Evolutionary conservation across 2,888 invertebrate species (phyloP).

Genomic region (Agrilus cyanescens): DNA sequence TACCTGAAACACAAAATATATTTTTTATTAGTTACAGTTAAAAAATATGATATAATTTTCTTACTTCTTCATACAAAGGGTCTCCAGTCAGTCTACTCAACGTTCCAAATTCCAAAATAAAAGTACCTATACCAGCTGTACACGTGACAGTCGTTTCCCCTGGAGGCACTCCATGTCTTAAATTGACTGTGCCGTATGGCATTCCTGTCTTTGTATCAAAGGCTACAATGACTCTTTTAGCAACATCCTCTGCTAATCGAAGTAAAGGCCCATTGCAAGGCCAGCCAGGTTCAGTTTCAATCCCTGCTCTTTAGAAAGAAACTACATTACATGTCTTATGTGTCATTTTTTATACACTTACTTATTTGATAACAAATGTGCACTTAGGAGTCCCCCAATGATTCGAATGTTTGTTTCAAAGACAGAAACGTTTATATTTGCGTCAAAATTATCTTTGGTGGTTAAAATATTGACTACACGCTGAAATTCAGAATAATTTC

Average conservation of each 20-base stretch:
- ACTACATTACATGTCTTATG: neutral
- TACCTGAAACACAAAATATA: slow-evolving; percentile 39
- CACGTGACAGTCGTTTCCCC: slow-evolving; percentile 96
- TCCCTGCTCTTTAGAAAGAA: slow-evolving; percentile 52
- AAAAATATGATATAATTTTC: too few relatives aligned
- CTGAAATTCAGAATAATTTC: slow-evolving; percentile 89
- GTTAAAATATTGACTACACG: slow-evolving; percentile 74
- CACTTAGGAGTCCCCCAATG: slow-evolving; percentile 90
- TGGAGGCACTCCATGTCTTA: slow-evolving; percentile 80
- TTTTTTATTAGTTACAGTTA: too few relatives aligned
- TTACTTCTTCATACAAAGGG: slow-evolving; percentile 82
- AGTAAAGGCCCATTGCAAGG: slow-evolving; percentile 94
- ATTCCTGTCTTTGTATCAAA: slow-evolving; percentile 87
- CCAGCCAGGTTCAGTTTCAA: slow-evolving; percentile 83
- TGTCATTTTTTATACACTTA: slow-evolving; percentile 26
- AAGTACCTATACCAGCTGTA: slow-evolving; percentile 96
- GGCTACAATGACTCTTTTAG: slow-evolving; percentile 78
- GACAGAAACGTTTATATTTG: slow-evolving; percentile 97
- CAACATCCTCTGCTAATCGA: slow-evolving; percentile 88
- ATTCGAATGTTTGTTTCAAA: slow-evolving; percentile 99
- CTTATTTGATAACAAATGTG: slow-evolving; percentile 82
- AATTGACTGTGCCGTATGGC: slow-evolving; percentile 96
- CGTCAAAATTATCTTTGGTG: slow-evolving; percentile 73
- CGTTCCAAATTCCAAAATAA: slow-evolving; percentile 91
- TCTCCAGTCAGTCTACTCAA: slow-evolving; percentile 87